phyloP scores from a whole-genome alignment of 1,140 invertebrate species.

The Sinella curviseta region DNA sequence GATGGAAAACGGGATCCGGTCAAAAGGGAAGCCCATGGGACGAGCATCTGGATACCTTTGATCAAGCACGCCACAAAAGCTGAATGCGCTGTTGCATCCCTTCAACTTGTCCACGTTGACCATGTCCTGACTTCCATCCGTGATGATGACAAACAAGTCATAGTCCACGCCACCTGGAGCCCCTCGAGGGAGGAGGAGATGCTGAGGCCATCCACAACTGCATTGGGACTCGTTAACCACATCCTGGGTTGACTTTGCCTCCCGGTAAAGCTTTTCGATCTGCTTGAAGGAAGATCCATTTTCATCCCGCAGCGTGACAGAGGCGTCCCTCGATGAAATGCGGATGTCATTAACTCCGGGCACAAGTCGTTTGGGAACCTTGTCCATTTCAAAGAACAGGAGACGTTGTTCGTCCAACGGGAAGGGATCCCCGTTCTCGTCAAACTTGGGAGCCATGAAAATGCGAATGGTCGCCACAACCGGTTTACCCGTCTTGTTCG shows the following conservation, averaged over 20 bases:
- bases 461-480: constrained; percentile 47
- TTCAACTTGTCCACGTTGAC: constrained; percentile 33
- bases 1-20: constrained; percentile 6
- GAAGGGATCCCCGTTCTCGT: constrained; percentile 44
- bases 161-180: constrained; percentile 65
- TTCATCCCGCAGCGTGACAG: constrained; percentile 38
- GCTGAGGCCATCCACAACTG: constrained; percentile 84
- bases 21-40: constrained; percentile 51
- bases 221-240: constrained; percentile 55
- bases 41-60: constrained; percentile 53
- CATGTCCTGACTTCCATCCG: constrained; percentile 70
- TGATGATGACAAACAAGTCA: constrained; percentile 78
- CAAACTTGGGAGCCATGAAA: constrained; percentile 50
- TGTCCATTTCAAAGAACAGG: constrained; percentile 49
- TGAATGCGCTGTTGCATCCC: constrained; percentile 26
- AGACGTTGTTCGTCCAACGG: constrained; percentile 43
- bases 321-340: constrained; percentile 7
- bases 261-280: constrained; percentile 4
- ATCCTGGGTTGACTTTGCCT: not conserved
- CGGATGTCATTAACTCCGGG: not conserved
- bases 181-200: constrained; percentile 78
- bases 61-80: constrained; percentile 53
- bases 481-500: constrained; percentile 35
- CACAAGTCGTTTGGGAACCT: constrained; percentile 35
- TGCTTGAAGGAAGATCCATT: constrained; percentile 39